Evolutionary conservation across 2,888 invertebrate genomes (phyloP).

Genomic region (Temnothorax unifasciatus): DNA sequence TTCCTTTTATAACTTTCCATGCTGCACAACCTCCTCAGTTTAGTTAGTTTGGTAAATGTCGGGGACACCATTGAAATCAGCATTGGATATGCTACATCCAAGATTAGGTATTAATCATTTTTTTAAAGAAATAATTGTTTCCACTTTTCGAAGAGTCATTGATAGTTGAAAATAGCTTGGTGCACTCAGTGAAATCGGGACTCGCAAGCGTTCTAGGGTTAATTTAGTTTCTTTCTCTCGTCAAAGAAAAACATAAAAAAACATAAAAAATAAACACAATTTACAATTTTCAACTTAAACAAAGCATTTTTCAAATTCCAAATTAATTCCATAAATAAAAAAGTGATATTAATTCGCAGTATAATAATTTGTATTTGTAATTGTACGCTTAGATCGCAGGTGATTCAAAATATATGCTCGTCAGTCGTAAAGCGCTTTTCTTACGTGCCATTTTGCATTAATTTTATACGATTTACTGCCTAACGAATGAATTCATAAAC

Average conservation of each 20-base stretch:
- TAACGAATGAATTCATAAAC: constrained; percentile 36
- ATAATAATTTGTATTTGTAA: background rate
- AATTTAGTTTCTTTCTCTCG: background rate
- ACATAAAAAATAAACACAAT: background rate
- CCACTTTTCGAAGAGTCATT: too few species aligned
- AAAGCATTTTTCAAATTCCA: background rate
- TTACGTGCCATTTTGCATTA: constrained; percentile 11
- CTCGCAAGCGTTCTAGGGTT: too few species aligned
- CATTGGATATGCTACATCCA: too few species aligned
- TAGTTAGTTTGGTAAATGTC: too few species aligned
- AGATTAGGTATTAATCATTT: too few species aligned
- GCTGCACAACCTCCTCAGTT: too few species aligned
- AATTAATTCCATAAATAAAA: background rate
- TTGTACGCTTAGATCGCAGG: background rate
- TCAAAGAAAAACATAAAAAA: background rate
- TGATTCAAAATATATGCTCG: constrained; percentile 24
- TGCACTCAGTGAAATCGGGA: too few species aligned
- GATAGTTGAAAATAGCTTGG: too few species aligned
- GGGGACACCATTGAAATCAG: too few species aligned
- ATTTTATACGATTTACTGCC: background rate
- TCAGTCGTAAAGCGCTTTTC: constrained; percentile 22
- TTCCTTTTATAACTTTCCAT: too few species aligned
- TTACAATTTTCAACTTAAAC: background rate
- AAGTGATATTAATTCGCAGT: background rate
- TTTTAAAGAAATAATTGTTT: too few species aligned